Evolutionary conservation across 1,140 invertebrate genomes (phyloP), one percentile per base, ranked within the genome.

Genomic region (Caenorhabditis inopinata): DNA sequence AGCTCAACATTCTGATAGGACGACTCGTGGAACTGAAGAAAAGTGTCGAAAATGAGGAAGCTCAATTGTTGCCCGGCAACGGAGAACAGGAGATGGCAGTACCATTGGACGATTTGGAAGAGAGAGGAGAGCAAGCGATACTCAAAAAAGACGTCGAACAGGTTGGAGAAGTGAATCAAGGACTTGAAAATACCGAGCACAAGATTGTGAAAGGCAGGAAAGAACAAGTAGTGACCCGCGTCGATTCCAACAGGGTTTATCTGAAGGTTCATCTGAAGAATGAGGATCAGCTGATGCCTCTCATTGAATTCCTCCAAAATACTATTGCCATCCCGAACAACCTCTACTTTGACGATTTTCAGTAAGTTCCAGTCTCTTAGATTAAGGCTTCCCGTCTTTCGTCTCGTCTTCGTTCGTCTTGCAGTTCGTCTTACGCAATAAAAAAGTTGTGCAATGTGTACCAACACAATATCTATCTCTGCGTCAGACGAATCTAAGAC

Each of bases 221-320:
- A 12, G 51, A 68, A 42, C 78, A 85, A 27, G 83, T 86, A 29
- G 32, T 81, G 4, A 62, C 78, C 16, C 80, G 87, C 25, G 86
- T 88, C 21, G 87, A 86, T 76, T 87, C 87, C 1, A 88, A 88
- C 76, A 84, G 87, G 16, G 87, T 88, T 23, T 88, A 88, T 58
- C 21, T 88, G 25, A 84, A 84, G 29, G 84, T 84, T 51, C 85
- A 88, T 62, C 68, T 88, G 16, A 85, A 81, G 58, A 46, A 76
- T 25, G 74, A 81, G 45, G 49, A 81, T 16, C 80, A 81, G 27
- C 49, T 81, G 35, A 45, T 46, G 23, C 80, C 80, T 0, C 42
- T 81, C 16, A 75, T 88, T 74, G 81, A 80, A 16, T 88, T 83
- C 78, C 68, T 88, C 27, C 75, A 83, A 18, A 88, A 88, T 47